These are phyloP conservation scores for Chamaea fasciata DNA, from an alignment of 2,113 vertebrate genomes.

Conservation along the genomic window DNA sequence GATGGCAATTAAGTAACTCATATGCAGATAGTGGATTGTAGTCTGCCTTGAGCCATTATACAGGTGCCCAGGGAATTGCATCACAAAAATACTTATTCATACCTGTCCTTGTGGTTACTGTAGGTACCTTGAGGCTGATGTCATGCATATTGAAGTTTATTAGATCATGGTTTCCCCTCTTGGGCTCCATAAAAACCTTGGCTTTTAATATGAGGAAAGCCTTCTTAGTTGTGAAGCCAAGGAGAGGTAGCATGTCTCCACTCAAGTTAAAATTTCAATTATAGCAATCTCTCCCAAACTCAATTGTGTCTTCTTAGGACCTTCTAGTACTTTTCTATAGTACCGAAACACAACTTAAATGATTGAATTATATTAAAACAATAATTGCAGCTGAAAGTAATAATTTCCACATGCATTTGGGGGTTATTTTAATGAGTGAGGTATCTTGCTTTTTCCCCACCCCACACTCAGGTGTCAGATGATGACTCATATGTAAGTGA, in stretches of 20 bases:
- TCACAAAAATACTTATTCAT: background rate
- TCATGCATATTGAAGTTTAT: background rate
- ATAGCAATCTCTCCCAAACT: background rate
- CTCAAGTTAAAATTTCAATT: background rate
- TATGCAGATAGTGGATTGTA: background rate
- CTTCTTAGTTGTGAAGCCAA: background rate
- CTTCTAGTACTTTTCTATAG: background rate
- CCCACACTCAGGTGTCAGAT: conserved; percentile 80
- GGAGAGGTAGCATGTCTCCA: background rate
- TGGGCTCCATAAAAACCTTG: background rate
- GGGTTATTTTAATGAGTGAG: background rate
- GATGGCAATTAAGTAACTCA: background rate
- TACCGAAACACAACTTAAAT: background rate
- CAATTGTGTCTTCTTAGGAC: background rate
- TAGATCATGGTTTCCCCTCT: background rate
- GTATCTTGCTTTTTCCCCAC: background rate
- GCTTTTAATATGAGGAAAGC: background rate
- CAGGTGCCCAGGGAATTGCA: background rate
- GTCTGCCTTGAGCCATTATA: background rate
- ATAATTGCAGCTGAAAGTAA: background rate
- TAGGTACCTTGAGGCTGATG: background rate
- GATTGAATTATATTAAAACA: background rate
- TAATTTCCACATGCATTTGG: background rate
- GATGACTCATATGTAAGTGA: conserved; percentile 96
- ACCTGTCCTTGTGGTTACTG: background rate